Percentiles rank a stretch among this genome's conserved stretches.
Evolutionary conservation across 2,797 vertebrate genomes (phyloP).

Genomic region (Oryzias dopingdopingensis): DNA sequence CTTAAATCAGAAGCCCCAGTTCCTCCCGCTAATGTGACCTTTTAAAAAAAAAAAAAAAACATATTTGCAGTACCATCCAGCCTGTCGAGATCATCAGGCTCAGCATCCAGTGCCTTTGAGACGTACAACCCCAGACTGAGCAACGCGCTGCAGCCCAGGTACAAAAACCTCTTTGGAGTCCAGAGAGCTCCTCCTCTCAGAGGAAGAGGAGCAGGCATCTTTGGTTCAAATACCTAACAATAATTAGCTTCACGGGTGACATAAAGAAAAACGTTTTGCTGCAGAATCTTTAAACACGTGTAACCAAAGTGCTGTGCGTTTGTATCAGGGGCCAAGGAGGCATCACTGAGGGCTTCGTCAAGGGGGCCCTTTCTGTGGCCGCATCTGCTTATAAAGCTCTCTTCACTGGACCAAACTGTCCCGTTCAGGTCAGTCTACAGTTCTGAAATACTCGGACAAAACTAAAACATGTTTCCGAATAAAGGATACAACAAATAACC

Average conservation of each 20-base stretch:
- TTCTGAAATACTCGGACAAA: background rate
- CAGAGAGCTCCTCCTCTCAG: too few species aligned
- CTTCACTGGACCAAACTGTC: slow-evolving; percentile 88
- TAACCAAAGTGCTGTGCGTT: slow-evolving; percentile 31
- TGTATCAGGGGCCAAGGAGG: slow-evolving; percentile 76
- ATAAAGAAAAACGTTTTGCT: background rate
- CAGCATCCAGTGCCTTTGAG: slow-evolving; percentile 79
- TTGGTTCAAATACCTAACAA: background rate
- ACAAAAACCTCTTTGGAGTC: background rate
- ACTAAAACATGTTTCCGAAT: too few species aligned
- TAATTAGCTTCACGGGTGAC: background rate
- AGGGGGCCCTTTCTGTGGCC: slow-evolving; percentile 94
- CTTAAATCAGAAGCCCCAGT: too few species aligned
- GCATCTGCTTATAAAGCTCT: slow-evolving; percentile 96
- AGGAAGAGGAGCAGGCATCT: too few species aligned
- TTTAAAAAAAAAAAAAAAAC: background rate
- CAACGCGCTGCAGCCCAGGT: slow-evolving; percentile 73
- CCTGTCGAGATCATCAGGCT: slow-evolving; percentile 72
- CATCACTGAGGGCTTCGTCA: slow-evolving; percentile 92
- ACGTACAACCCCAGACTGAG: slow-evolving; percentile 71
- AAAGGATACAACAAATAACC: too few species aligned
- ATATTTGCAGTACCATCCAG: slow-evolving; percentile 66
- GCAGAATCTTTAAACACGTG: background rate
- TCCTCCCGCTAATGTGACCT: background rate
- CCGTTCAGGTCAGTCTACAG: slow-evolving; percentile 80